Conservation (phyloP, 2,888 invertebrate genomes). For the Zhuqinia jingwanae region DNA sequence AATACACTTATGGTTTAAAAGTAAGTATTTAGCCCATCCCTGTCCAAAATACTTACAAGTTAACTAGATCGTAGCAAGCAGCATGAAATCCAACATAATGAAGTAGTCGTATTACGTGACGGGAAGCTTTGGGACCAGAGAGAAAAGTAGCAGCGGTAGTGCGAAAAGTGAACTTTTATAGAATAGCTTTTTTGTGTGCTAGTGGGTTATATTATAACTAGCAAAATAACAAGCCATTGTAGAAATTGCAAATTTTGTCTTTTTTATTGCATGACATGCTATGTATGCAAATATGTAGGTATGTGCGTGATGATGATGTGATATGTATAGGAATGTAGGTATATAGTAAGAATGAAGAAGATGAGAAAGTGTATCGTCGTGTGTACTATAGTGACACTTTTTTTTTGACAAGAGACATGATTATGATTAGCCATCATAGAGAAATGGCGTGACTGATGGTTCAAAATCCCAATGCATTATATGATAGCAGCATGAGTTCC, state of each 20-base stretch:
- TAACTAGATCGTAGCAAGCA: neutral
- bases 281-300: constrained; percentile 14
- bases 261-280: neutral
- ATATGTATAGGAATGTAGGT: no score
- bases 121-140: constrained; percentile 19
- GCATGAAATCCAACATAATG: constrained; percentile 31
- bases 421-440: constrained; percentile 35
- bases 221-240: neutral
- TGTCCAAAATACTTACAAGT: neutral
- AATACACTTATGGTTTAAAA: no score
- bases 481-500: neutral
- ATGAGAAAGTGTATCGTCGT: neutral
- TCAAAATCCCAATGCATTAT: neutral
- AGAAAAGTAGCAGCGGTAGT: neutral
- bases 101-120: constrained; percentile 36
- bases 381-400: constrained; percentile 37
- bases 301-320: no score
- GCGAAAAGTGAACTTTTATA: neutral
- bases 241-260: constrained; percentile 14
- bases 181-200: no score
- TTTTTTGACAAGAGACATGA: constrained; percentile 43
- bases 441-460: neutral
- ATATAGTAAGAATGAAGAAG: no score
- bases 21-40: neutral
- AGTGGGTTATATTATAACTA: neutral